Base-by-base conservation (phyloP, 1,140 invertebrate species). In the Drosophila nannoptera region DNA sequence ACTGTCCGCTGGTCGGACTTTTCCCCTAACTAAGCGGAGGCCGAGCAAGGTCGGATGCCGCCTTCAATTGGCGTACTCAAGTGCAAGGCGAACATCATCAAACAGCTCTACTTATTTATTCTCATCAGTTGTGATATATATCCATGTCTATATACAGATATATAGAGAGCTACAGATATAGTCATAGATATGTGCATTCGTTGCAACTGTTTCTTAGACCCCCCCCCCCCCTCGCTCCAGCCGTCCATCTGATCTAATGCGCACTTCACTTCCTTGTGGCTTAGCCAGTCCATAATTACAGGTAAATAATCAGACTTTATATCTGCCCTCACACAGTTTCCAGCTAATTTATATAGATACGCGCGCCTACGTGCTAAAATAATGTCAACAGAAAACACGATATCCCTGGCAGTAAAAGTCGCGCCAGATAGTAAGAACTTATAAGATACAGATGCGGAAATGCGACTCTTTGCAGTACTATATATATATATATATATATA, bases 11-110 rank as follows among this genome's bases (percentile, higher is more conserved):
- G 4, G 40, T n/a, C 43, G 7, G 8, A 9, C 43, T 4, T 16
- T n/a, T 31, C 2, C 2, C 11, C 14, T 31, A 45, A 43, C 32
- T 33, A 35, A n/a, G 43, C 11, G 29, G 6, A 4, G 8, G 54
- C 54, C 16, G 8, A 56, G 8, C 40, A 33, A 56, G 40, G 35
- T 38, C 32, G 54, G 22, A 43, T 60, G 55, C 62, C 35, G 16
- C 46, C 46, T 62, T 55, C 64, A 81, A 80, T 80, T 80, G 73
- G 61, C 61, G 60, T 31, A 61, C 77, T 66, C 69, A 81, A 80
- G 69, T 73, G 61, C 77, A 73, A 81, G 73, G 77, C 72, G 54
- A 38, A 56, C 7, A 43, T 14, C 11, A 12, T 36, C 14, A 46
- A 31, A 40, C 42, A 56, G 29, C 22, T 22, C 22, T 22, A 48